Evolutionary conservation across 2,888 invertebrate genomes (phyloP).

Genomic region (Drosophila robusta): DNA sequence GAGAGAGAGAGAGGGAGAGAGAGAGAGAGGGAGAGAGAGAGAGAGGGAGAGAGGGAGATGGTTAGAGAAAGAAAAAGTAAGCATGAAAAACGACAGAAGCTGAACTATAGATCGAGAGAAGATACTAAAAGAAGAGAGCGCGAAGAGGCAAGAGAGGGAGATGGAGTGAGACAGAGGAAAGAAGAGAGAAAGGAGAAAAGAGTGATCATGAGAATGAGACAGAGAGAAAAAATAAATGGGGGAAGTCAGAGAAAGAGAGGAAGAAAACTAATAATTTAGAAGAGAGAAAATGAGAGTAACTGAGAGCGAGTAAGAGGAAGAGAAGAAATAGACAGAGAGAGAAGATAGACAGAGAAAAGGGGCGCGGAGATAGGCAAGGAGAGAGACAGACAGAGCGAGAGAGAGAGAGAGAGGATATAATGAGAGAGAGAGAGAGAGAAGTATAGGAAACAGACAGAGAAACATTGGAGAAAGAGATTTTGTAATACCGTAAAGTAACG

Average conservation of each 20-base stretch:
- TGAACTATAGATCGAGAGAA: not conserved
- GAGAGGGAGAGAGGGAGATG: not conserved
- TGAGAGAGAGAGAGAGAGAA: not conserved
- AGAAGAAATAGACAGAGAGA: not conserved
- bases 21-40: not conserved
- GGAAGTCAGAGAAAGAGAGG: too few species aligned
- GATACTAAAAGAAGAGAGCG: not conserved
- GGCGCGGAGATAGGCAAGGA: not conserved
- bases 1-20: not conserved
- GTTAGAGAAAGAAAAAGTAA: not conserved
- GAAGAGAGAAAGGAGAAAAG: too few species aligned
- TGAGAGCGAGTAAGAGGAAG: too few species aligned
- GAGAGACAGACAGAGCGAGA: not conserved
- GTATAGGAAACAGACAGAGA: not conserved
- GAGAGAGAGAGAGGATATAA: not conserved
- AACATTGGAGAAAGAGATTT: not conserved
- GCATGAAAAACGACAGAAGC: too few species aligned
- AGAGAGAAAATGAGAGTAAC: too few species aligned
- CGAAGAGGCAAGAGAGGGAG: too few species aligned
- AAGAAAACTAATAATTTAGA: too few species aligned
- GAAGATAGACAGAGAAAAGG: not conserved
- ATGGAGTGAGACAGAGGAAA: too few species aligned
- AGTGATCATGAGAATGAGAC: too few species aligned
- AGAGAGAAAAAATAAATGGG: too few species aligned
- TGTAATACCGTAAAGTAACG: too few species aligned